Base-by-base conservation (phyloP, 2,888 invertebrate species). In the Tortricodes alternella region DNA sequence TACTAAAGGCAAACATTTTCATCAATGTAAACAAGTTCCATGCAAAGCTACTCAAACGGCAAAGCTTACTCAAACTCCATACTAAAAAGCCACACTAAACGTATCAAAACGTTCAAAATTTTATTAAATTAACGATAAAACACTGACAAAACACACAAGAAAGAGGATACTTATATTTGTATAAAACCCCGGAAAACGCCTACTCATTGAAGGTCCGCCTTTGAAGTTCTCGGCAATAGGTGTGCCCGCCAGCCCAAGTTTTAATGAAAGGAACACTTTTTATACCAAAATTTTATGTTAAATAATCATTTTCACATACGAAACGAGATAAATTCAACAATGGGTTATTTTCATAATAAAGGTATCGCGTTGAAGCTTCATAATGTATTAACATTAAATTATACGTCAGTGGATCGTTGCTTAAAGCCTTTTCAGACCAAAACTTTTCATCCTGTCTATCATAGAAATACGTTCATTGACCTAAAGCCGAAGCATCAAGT, bases 181-280 rank as follows among this genome's bases (percentile, higher is more conserved):
- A 44, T 21, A 37, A 44, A 56, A 23, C 18, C 43, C 49, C 43
- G 50, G 44, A 44, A 46, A 56, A 56, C 43, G 55, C 43, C 49
- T 50, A 56, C 56, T 56, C 56, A 56, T 56, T 56, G 50, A 50
- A 43, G 49, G 24, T 11, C 49, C 18, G 15, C 43, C 48, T 58
- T 58, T 58, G 58, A 58, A 53, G 49, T 58, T 34, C 27, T 15
- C 23, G 29, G 53, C 43, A 18, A 53, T 53, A 53, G 57, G 53
- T 41, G 18, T 19, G 29, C 29, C 52, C 46, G 23, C 37, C 35
- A 29, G 53, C 23, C 35, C 19, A 53, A 53, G 43, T 58, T 58
- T 53, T 58, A 58, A 53, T 24, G 51, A 53, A 49, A n/a, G 38
- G 11, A 37, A 16, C 21, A 32, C 37, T 48, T 58, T 48, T 58